These are phyloP conservation scores for Triplophysa dalaica DNA, from an alignment of 2,113 vertebrate genomes.

Conservation along the genomic window DNA sequence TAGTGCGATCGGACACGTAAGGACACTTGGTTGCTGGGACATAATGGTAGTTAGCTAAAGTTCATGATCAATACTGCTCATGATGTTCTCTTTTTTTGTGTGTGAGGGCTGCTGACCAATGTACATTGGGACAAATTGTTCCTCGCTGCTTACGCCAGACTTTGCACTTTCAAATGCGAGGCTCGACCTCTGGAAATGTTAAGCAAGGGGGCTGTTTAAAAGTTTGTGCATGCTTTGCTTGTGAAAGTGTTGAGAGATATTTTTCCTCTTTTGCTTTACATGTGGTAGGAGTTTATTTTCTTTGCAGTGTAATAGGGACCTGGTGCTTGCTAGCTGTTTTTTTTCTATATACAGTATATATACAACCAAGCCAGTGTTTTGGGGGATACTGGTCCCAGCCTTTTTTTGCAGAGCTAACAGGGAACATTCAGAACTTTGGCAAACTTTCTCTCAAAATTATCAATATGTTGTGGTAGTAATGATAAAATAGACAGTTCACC, in stretches of 20 bases:
- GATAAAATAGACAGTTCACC: too few species aligned
- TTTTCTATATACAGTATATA: constrained; percentile 67
- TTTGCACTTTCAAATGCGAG: constrained; percentile 48
- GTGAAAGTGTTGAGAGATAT: constrained; percentile 18
- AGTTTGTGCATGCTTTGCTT: constrained; percentile 27
- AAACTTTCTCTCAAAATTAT: too few species aligned
- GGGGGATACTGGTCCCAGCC: constrained; percentile 63
- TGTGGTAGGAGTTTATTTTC: constrained; percentile 66
- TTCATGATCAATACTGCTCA: constrained; percentile 3
- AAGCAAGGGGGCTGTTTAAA: constrained; percentile 28
- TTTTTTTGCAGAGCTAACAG: constrained; percentile 47
- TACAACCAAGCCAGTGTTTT: not conserved
- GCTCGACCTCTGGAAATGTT: constrained; percentile 19
- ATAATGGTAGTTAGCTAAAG: constrained; percentile 17
- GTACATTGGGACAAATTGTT: constrained; percentile 69
- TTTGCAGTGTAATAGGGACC: constrained; percentile 61
- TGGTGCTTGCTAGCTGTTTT: too few species aligned
- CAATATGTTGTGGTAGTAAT: too few species aligned
- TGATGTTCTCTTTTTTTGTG: constrained; percentile 16
- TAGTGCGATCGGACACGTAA: constrained; percentile 62
- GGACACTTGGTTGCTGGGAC: constrained; percentile 52
- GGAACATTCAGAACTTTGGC: too few species aligned
- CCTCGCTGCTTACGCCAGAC: constrained; percentile 48
- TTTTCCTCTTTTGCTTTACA: constrained; percentile 49
- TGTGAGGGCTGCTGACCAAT: constrained; percentile 41